Evolutionary conservation across 1,140 invertebrate species (phyloP), one percentile per base, ranked within the genome.

Genomic region (Rhagoletis pomonella): DNA sequence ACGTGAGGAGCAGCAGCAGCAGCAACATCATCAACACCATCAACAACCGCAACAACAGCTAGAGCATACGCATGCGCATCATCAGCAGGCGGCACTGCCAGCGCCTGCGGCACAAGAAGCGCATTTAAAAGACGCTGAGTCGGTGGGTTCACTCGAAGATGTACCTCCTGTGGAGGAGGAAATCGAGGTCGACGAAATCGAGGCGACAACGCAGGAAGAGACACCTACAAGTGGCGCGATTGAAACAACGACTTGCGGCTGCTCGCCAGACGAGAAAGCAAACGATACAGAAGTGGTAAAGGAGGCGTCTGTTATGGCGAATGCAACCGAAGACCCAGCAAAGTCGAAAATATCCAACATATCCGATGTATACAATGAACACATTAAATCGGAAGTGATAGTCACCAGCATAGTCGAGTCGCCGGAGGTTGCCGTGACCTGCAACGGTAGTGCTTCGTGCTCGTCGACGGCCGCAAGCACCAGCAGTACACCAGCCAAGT

Each of bases 1-100:
- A 92, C 96, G 97, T 87, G 92, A 93, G 81, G 94, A 95, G 81
- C 94, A 94, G 88, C 85, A 94, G 88, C 87, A 94, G 90, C 92
- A 91, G 87, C 92, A 90, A 50, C 87, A 92, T 90, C 86, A 87
- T 39, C 88, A 87, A 87, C 88, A 84, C 86, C 67, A 47, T 89
- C 90, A 87, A 55, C 86, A 87, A 2, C 88, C 67, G 87, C 88
- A 84, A 87, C 67, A 42, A 89, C 90, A 87, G 39, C 77, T 73
- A 39, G 69, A 86, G 60, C 86, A 88, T 81, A 85, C 77, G 39
- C 89, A 50, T 86, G 60, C 55, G 60, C 58, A 69, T 39, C 60
- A 65, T 19, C 73, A 69, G 14, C 87, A 81, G 44, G 85, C 59
- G 5, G 87, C 69, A 9, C 19, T 81, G 3, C 47, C 58, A 59